phyloP scores from a whole-genome alignment of 2,888 invertebrate genomes.

The Pseudolycoriella hygida region DNA sequence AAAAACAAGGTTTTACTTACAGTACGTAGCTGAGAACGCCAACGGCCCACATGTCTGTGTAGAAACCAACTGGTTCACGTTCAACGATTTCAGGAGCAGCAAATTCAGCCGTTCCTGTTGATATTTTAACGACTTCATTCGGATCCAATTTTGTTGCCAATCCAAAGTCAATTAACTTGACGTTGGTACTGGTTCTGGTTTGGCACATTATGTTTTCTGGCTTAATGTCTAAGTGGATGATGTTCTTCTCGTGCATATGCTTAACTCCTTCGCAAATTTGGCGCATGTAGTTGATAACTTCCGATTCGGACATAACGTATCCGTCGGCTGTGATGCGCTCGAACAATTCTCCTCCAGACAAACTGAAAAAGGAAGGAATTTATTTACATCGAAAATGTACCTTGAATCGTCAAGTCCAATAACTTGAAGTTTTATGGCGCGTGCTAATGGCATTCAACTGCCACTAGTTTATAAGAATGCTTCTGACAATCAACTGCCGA shows the following conservation, averaged over 20 bases:
- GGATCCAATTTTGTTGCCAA: slow-evolving; percentile 95
- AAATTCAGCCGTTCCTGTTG: slow-evolving; percentile 98
- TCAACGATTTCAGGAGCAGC: slow-evolving; percentile 99
- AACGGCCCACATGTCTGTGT: slow-evolving; percentile 99
- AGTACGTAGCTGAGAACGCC: slow-evolving; percentile 97
- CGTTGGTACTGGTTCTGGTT: slow-evolving; percentile 82
- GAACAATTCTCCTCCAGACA: slow-evolving; percentile 97
- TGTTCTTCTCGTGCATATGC: slow-evolving; percentile 99
- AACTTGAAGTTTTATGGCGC: too few relatives aligned
- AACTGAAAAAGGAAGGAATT: slow-evolving; percentile 33
- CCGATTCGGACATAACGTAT: slow-evolving; percentile 96
- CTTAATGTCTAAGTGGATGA: slow-evolving; percentile 91
- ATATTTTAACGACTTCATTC: slow-evolving; percentile 96
- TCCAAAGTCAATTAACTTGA: slow-evolving; percentile 99
- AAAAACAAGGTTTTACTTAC: slow-evolving; percentile 41
- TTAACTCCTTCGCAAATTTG: slow-evolving; percentile 95
- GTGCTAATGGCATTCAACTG: too few relatives aligned
- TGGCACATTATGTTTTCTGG: slow-evolving; percentile 99
- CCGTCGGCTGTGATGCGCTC: slow-evolving; percentile 97
- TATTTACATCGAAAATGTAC: neutral
- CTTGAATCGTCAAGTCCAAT: too few relatives aligned
- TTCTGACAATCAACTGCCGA: too few relatives aligned
- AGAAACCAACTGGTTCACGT: slow-evolving; percentile 96
- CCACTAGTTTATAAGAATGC: too few relatives aligned
- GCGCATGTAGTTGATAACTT: slow-evolving; percentile 97